Evolutionary conservation across 2,113 vertebrate genomes (phyloP).

Genomic region (Cygnus atratus): DNA sequence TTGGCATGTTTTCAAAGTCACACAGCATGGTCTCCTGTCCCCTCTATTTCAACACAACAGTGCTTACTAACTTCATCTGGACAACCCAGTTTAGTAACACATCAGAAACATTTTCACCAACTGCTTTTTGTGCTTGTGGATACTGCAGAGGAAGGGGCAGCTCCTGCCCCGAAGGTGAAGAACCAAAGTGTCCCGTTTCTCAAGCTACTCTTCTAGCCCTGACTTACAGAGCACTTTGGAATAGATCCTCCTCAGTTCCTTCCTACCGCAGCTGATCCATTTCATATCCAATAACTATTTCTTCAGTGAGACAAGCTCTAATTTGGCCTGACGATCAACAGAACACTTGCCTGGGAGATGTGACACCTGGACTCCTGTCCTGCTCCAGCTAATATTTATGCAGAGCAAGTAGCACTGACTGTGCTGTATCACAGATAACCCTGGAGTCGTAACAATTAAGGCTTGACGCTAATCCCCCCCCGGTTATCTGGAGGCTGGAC

Average conservation of each 20-base stretch:
- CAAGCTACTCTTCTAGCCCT: background rate
- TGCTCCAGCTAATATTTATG: background rate
- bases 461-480: background rate
- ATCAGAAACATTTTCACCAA: background rate
- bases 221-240: background rate
- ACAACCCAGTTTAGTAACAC: background rate
- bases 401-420: background rate
- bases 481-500: background rate
- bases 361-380: background rate
- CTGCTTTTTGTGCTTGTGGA: background rate
- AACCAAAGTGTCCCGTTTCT: background rate
- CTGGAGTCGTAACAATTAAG: background rate
- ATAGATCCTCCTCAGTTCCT: background rate
- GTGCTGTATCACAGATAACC: background rate
- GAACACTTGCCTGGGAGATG: background rate
- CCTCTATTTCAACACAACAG: background rate
- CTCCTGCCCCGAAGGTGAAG: background rate
- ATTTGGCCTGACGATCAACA: background rate
- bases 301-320: rapidly evolving
- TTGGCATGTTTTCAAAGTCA: background rate
- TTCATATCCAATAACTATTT: background rate
- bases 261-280: background rate
- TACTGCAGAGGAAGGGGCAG: background rate
- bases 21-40: background rate
- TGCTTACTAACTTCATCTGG: background rate